Evolutionary conservation across 2,113 vertebrate genomes (phyloP).

Genomic region (Agapornis roseicollis): DNA sequence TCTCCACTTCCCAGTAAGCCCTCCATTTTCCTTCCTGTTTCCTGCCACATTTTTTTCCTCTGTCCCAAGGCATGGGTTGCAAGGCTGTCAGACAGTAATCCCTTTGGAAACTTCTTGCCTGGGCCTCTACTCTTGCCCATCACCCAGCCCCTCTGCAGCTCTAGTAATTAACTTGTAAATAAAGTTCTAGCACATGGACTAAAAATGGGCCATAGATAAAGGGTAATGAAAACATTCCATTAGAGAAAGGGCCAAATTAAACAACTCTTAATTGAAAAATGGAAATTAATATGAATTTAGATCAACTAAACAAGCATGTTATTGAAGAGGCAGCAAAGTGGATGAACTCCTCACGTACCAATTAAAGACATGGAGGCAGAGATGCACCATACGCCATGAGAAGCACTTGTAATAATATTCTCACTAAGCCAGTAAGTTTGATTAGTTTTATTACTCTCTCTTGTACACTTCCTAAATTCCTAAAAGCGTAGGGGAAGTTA

Average conservation of each 20-base stretch:
- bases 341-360: slow-evolving; percentile 46
- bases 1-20: not conserved
- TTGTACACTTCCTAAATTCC: slow-evolving; percentile 15
- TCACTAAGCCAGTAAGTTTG: slow-evolving; percentile 26
- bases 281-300: slow-evolving; percentile 59
- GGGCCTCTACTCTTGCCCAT: not conserved
- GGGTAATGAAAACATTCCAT: slow-evolving; percentile 60
- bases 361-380: slow-evolving; percentile 47
- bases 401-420: slow-evolving; percentile 17
- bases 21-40: not conserved
- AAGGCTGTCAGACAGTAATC: not conserved
- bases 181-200: slow-evolving; percentile 36
- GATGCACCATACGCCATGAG: not conserved
- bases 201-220: slow-evolving; percentile 43
- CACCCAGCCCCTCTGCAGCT: slow-evolving; percentile 18
- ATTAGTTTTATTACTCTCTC: slow-evolving; percentile 60
- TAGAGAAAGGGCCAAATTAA: slow-evolving; percentile 61
- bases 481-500: slow-evolving; percentile 25
- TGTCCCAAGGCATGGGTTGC: not conserved
- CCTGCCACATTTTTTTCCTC: not conserved
- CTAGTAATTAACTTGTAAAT: slow-evolving; percentile 53
- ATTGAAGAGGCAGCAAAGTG: slow-evolving; percentile 56
- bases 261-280: slow-evolving; percentile 65
- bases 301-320: slow-evolving; percentile 55
- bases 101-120: not conserved